Conservation (phyloP, 2,888 invertebrate genomes). For the Drosophila demipolita region DNA sequence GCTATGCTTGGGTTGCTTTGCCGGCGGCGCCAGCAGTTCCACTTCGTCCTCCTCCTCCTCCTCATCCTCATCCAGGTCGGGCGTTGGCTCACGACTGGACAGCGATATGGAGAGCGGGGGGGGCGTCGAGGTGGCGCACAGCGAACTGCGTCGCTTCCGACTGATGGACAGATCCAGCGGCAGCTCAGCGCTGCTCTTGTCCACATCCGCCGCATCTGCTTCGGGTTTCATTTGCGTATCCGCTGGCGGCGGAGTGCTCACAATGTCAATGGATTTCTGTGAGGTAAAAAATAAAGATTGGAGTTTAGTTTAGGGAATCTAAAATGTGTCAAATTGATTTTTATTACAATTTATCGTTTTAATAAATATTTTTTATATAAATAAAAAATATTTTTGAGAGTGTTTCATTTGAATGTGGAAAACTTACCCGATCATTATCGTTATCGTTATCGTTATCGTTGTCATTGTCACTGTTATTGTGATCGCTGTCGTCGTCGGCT, state of each 20-base stretch:
- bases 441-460: slow-evolving; percentile 20
- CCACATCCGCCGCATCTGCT: slow-evolving; percentile 25
- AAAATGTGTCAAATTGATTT: background rate
- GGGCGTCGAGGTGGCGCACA: slow-evolving; percentile 31
- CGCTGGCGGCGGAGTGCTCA: slow-evolving; percentile 79
- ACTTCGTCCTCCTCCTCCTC: slow-evolving; percentile 29
- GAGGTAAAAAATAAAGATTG: background rate
- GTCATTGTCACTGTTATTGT: slow-evolving; percentile 13
- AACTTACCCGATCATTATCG: slow-evolving; percentile 81
- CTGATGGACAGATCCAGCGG: slow-evolving; percentile 91
- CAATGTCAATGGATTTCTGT: slow-evolving; percentile 83
- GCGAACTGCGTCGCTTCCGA: slow-evolving; percentile 85
- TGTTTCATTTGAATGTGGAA: background rate
- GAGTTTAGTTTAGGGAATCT: background rate
- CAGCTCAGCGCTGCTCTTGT: slow-evolving; percentile 86
- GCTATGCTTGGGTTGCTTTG: slow-evolving; percentile 51
- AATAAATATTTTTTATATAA: too few relatives aligned
- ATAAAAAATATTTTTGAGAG: background rate
- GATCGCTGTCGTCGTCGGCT: slow-evolving; percentile 29
- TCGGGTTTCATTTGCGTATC: slow-evolving; percentile 58
- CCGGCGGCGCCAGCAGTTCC: slow-evolving; percentile 39
- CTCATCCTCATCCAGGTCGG: slow-evolving; percentile 38
- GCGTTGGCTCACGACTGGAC: slow-evolving; percentile 33
- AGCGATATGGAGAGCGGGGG: slow-evolving; percentile 22
- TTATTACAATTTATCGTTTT: background rate